Base-by-base conservation (phyloP, 2,797 vertebrate genomes). In the Jordanella pulchra region DNA sequence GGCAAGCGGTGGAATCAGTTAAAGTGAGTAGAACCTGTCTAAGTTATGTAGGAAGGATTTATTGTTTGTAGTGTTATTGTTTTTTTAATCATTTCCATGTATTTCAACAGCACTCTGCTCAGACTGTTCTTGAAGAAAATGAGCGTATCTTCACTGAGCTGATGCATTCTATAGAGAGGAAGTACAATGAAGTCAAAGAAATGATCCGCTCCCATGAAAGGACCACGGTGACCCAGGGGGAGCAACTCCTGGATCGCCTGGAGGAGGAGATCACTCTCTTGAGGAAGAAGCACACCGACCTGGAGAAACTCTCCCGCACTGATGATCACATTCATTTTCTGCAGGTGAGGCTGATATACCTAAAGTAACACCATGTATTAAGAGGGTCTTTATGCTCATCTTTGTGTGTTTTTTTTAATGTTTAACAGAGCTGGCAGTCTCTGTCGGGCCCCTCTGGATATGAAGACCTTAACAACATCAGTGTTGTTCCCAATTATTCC, bases 241-340 rank as follows among this genome's bases (percentile, higher is more conserved):
- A 89, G 30, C 88, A 90, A 27, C 79, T 96, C 67, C 80, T 95
- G 21, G 86, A 89, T 66, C 94, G 94, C 15, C 76, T 97, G 81
- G 94, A 95, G 69, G 93, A 95, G 73, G 96, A 96, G 87, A 94
- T 96, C 67, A 92, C 91, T 1, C 92, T 95, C 65, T 84, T 97
- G 81, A 94, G 68, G 72, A 95, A 93, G 78, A 91, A 85, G 79
- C 95, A 94, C 75, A 73, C 66, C 0, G 87, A 92, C 89, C 81
- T 94, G 71, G 93, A 93, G 44, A 90, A 89, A 45, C 93, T 96
- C 44, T 94, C 95, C 0, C 83, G 93, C 80, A 94, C 94, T 1
- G 91, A 90, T n/a, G 93, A 92, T 55, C 92, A 96, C 75, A 93
- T 95, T 67, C 94, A 96, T 65, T 96, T 96, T 71, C 85, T 95